phyloP scores from a whole-genome alignment of 2,797 vertebrate species.

The Euphonia xanthogaster region DNA sequence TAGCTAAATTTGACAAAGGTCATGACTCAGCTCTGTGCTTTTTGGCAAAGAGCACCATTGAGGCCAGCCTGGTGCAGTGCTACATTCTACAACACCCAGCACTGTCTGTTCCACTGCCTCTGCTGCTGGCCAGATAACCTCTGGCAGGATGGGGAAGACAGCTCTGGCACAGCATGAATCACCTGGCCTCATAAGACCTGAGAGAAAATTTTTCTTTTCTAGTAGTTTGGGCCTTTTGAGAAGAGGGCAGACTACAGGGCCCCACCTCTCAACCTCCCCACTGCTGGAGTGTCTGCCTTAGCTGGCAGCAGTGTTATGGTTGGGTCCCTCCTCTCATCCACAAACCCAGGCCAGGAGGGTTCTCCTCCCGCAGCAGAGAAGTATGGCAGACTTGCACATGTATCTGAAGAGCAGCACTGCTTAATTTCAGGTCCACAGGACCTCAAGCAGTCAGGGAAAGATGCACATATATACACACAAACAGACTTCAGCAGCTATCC shows the following conservation, averaged over 20 bases:
- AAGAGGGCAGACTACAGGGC: neutral
- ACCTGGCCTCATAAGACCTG: neutral
- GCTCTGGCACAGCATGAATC: neutral
- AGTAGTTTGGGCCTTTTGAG: neutral
- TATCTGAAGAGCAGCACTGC: neutral
- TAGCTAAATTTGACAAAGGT: neutral
- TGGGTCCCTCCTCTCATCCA: neutral
- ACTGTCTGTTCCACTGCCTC: neutral
- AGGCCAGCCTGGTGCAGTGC: neutral
- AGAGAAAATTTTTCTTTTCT: neutral
- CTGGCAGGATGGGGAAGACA: neutral
- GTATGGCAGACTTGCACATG: rapidly evolving
- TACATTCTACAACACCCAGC: neutral
- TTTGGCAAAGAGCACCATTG: neutral
- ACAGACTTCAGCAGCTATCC: neutral
- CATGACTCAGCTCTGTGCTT: neutral
- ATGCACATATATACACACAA: neutral
- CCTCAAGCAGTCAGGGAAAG: neutral
- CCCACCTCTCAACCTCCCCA: neutral
- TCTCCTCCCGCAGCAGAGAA: neutral
- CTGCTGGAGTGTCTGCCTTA: neutral
- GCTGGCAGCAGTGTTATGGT: neutral
- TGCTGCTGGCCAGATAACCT: neutral
- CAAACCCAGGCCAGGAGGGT: neutral
- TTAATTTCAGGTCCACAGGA: rapidly evolving